These are phyloP conservation scores for Piezodorus guildinii DNA, from an alignment of 1,140 invertebrate genomes.

Conservation along the genomic window DNA sequence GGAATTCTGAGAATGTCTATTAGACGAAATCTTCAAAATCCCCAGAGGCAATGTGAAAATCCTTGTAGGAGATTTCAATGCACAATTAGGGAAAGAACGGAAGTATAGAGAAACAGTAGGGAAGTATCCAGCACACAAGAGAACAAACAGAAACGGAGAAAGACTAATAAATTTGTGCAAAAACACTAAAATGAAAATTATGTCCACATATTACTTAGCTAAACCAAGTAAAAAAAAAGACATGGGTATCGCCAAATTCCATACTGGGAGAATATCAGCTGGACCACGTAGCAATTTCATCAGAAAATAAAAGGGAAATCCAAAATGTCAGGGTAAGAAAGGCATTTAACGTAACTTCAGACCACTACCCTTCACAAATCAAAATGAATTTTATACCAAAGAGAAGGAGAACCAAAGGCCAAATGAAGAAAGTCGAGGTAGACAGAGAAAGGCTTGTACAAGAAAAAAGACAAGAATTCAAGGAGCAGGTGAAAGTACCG, in stretches of 20 bases:
- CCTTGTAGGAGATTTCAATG: neutral
- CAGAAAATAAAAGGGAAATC: neutral
- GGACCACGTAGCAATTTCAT: neutral
- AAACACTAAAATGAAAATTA: neutral
- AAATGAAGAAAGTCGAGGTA: neutral
- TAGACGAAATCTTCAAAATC: neutral
- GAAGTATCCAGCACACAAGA: neutral
- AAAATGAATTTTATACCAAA: neutral
- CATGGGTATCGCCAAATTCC: neutral
- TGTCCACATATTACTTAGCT: neutral
- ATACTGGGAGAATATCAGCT: neutral
- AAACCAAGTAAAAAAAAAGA: neutral
- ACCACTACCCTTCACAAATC: neutral
- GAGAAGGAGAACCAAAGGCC: too few species aligned
- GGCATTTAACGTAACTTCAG: too few species aligned
- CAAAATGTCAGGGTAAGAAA: too few species aligned
- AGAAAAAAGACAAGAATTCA: neutral
- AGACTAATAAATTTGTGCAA: too few species aligned
- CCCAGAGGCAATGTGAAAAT: neutral
- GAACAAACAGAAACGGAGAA: neutral
- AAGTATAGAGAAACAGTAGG: neutral
- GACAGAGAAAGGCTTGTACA: neutral
- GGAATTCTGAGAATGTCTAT: neutral
- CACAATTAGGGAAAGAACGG: neutral
- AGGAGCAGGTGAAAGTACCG: neutral